A percentile compares a stretch with the other conserved stretches of the same genome.
phyloP scores from a whole-genome alignment of 2,888 invertebrate species.

The Tetanocera ferruginea region DNA sequence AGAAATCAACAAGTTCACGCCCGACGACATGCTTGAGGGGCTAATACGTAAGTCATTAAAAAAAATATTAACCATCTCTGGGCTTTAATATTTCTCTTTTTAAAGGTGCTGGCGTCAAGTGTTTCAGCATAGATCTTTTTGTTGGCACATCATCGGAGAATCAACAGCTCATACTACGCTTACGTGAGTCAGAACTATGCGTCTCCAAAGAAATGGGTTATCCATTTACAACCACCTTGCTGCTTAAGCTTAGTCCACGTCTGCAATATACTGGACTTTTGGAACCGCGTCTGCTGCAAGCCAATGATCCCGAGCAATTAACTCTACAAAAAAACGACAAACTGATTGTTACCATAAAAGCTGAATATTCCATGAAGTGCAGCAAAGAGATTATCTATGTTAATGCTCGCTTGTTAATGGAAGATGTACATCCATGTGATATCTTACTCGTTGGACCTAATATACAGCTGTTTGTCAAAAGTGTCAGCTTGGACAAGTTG shows the following conservation, averaged over 20 bases:
- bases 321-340: constrained; percentile 45
- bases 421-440: constrained; percentile 55
- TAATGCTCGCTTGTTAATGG: constrained; percentile 59
- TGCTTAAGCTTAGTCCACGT: constrained; percentile 60
- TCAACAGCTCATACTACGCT: constrained; percentile 54
- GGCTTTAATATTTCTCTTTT: not conserved
- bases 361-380: constrained; percentile 51
- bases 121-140: constrained; percentile 61
- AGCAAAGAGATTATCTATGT: constrained; percentile 54
- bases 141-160: constrained; percentile 55
- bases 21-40: constrained; percentile 45
- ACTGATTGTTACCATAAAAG: constrained; percentile 54
- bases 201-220: constrained; percentile 57
- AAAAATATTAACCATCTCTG: not conserved
- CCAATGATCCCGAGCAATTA: not conserved
- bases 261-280: constrained; percentile 59
- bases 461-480: constrained; percentile 56
- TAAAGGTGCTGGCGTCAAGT: constrained; percentile 56
- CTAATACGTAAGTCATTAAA: constrained; percentile 54
- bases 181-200: constrained; percentile 57
- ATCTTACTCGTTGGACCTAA: constrained; percentile 60
- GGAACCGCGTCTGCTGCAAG: constrained; percentile 8
- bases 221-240: constrained; percentile 57
- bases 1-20: constrained; percentile 45
- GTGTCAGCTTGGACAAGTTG: constrained; percentile 41